Conservation (phyloP, 2,113 vertebrate genomes). For the Antigone vipio region DNA sequence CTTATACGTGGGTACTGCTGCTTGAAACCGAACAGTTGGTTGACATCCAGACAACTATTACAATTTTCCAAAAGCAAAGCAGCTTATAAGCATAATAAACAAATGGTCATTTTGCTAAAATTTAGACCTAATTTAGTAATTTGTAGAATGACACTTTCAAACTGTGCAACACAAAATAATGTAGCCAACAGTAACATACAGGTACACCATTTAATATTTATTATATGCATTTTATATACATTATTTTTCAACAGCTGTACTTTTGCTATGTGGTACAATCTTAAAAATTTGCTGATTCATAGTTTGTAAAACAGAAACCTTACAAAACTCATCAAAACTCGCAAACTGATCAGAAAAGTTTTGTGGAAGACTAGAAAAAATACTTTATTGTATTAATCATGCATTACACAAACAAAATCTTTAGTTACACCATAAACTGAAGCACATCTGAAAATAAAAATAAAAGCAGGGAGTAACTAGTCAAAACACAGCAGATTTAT, state of each 20-base stretch:
- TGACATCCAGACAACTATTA: conserved; percentile 59
- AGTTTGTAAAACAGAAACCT: conserved; percentile 93
- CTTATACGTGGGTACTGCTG: conserved; percentile 45
- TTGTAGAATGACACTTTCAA: conserved; percentile 72
- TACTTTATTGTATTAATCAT: conserved; percentile 98
- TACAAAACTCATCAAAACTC: conserved; percentile 96
- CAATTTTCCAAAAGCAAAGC: conserved; percentile 61
- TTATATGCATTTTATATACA: conserved; percentile 99
- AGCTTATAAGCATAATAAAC: conserved; percentile 63
- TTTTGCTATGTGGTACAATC: conserved; percentile 95
- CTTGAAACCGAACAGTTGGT: conserved; percentile 37
- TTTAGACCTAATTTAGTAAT: conserved; percentile 68
- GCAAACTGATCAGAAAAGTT: conserved; percentile 92
- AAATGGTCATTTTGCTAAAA: conserved; percentile 58
- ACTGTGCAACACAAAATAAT: conserved; percentile 79
- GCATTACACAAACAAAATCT: conserved; percentile 95
- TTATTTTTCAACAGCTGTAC: conserved; percentile 90
- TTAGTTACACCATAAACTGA: conserved; percentile 88
- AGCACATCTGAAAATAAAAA: conserved; percentile 79
- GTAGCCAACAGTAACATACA: conserved; percentile 85
- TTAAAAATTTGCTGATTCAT: conserved; percentile 96
- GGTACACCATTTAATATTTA: conserved; percentile 99
- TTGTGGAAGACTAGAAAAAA: conserved; percentile 99
- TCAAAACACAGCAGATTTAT: conserved; percentile 81
- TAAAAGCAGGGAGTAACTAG: conserved; percentile 78